Base-by-base conservation (phyloP, 1,140 invertebrate species). In the Apis mellifera region DNA sequence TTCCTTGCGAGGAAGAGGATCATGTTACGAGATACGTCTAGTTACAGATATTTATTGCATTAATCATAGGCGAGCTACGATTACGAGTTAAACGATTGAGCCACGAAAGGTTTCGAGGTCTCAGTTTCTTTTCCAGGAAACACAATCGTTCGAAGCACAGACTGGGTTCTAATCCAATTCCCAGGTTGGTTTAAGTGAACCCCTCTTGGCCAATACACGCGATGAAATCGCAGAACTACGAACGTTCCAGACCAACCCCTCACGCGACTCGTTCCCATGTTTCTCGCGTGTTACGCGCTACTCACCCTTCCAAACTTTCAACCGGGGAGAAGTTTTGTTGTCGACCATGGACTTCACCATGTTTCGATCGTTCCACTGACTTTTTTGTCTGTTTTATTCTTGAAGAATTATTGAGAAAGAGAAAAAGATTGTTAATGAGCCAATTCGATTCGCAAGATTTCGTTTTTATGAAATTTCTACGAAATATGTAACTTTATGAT, bases 151-250 rank as follows among this genome's bases (percentile, higher is more conserved):
- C 5, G 32, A 42, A 42, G 3, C 32, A 42, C 42, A n/a, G 32
- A 42, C 32, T 26, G 19, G 52, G 68, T 66, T 59, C 59, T 71
- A 78, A 83, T 79, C 82, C 68, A 83, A 83, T 83, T 79, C 78
- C 82, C 48, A 60, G 64, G 66, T 65, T 54, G 26, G 54, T 62
- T 78, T 48, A 66, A 73, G 23, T 54, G 48, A 73, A 19, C 52
- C 70, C 60, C 64, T 59, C 62, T 26, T 17, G 2, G 26, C 32
- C 32, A 42, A 7, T 21, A 32, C 77, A 80, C 69, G 69, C 82
- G 69, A 83, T 62, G 62, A 32, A 54, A 83, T 82, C 81, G 75
- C 69, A 52, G 48, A 83, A 72, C 68, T 59, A 21, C 52, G 12
- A 19, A 21, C 57, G 26, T 50, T 59, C 65, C 68, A 42, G 68